Evolutionary conservation across 2,113 vertebrate species (phyloP).

Genomic region (Thinocorus orbignyianus): DNA sequence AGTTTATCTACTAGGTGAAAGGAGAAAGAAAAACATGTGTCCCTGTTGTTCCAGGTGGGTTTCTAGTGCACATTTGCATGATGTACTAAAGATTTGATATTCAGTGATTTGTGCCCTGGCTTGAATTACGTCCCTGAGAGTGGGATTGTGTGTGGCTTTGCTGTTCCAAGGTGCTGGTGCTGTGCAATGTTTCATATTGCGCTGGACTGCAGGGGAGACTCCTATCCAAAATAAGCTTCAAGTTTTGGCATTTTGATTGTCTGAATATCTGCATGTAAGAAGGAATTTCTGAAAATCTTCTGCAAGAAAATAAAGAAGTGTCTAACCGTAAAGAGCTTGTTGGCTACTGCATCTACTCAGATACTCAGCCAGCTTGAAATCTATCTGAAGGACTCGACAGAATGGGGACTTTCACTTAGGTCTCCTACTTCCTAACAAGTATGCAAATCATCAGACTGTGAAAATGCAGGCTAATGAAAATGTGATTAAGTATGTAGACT

Average conservation of each 20-base stretch:
- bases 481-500: background rate
- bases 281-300: background rate
- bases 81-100: background rate
- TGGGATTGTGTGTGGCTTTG: background rate
- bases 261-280: background rate
- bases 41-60: background rate
- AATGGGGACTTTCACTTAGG: background rate
- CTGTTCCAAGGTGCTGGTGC: background rate
- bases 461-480: background rate
- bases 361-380: background rate
- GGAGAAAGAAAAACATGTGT: background rate
- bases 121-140: background rate
- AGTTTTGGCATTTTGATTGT: background rate
- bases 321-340: background rate
- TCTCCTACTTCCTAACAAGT: background rate
- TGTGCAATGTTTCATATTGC: background rate
- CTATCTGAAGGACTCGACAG: background rate
- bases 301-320: background rate
- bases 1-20: background rate
- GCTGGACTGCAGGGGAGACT: background rate
- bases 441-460: background rate
- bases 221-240: background rate
- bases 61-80: background rate
- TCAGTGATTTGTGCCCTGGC: background rate
- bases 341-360: background rate